Evolutionary conservation across 2,888 invertebrate species (phyloP).

Genomic region (Allacma fusca): DNA sequence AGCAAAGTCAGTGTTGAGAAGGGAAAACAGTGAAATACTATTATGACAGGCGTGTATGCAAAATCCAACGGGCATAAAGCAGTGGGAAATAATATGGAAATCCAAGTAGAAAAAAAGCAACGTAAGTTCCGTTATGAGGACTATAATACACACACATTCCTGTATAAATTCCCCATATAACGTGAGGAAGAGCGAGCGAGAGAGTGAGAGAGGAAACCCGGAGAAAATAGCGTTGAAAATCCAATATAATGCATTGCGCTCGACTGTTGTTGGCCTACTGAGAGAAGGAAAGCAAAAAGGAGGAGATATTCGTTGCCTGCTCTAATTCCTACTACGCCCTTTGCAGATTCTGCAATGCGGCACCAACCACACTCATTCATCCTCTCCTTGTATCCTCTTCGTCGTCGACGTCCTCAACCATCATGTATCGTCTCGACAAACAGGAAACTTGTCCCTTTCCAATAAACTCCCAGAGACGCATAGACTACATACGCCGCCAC

Average conservation of each 20-base stretch:
- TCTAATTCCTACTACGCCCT: conserved; percentile 54
- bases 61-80: not conserved
- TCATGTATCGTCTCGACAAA: conserved; percentile 9
- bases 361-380: conserved; percentile 42
- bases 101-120: not conserved
- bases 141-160: no score
- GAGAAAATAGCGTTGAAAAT: conserved; percentile 21
- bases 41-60: not conserved
- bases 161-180: no score
- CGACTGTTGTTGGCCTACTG: conserved; percentile 19
- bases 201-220: conserved; percentile 14
- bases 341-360: conserved; percentile 58
- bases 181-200: not conserved
- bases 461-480: conserved; percentile 26
- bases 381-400: conserved; percentile 5
- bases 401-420: conserved; percentile 6
- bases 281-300: conserved; percentile 24
- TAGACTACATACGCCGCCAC: not conserved
- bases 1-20: not conserved
- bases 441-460: conserved; percentile 27
- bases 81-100: conserved; percentile 3
- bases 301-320: conserved; percentile 24
- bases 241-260: conserved; percentile 26
- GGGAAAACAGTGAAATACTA: not conserved
- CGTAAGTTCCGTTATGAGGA: no score